phyloP scores from a whole-genome alignment of 2,797 vertebrate species.

The Phylloscopus collybita region DNA sequence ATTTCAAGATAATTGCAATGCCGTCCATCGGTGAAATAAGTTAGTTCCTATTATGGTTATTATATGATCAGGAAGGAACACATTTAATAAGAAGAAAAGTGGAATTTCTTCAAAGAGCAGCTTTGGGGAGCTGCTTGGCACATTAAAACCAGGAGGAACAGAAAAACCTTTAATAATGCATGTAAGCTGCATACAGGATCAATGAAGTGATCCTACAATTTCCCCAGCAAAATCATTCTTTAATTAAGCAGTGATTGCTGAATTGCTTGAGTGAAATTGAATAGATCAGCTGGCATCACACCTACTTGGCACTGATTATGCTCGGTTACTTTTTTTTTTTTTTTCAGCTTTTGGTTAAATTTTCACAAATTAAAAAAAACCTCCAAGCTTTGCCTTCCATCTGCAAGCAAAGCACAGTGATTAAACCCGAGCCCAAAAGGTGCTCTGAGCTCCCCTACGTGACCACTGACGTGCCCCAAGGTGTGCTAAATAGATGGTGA shows the following conservation, averaged over 20 bases:
- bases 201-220: not conserved
- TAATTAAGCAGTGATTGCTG: not conserved
- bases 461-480: not conserved
- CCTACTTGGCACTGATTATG: not conserved
- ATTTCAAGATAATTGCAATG: not conserved
- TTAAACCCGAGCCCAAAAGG: not conserved
- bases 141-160: not conserved
- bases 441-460: not conserved
- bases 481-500: conserved; percentile 8
- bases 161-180: not conserved
- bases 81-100: not conserved
- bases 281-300: not conserved
- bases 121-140: not conserved
- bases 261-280: not conserved
- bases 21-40: not conserved
- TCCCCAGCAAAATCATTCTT: not conserved
- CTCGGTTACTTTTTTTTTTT: not conserved
- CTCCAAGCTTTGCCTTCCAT: not conserved
- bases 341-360: not conserved
- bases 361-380: not conserved
- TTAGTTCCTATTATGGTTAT: not conserved
- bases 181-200: not conserved
- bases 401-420: not conserved
- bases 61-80: not conserved
- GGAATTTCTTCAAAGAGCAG: not conserved